Evolutionary conservation across 2,113 vertebrate genomes (phyloP).

Genomic region (Dromaius novaehollandiae): DNA sequence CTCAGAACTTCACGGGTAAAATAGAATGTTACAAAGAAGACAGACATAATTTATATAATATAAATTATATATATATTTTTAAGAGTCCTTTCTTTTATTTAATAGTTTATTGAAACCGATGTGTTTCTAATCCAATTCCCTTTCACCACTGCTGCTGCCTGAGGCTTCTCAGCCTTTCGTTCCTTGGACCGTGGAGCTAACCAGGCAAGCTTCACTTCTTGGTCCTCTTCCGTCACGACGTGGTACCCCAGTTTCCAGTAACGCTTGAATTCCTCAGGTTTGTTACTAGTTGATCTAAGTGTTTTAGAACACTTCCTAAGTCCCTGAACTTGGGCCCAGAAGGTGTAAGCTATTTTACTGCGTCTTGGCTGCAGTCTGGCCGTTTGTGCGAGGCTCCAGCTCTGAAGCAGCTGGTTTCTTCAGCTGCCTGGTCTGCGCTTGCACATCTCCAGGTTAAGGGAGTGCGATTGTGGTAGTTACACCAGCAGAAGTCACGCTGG

Average conservation of each 20-base stretch:
- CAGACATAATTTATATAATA: slow-evolving; percentile 14
- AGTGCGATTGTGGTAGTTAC: neutral
- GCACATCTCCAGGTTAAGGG: too few relatives aligned
- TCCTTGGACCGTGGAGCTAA: neutral
- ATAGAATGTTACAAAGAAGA: neutral
- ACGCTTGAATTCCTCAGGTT: neutral
- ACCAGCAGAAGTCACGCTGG: too few relatives aligned
- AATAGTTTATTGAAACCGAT: neutral
- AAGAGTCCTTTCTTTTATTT: slow-evolving; percentile 16
- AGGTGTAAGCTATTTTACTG: rapidly evolving
- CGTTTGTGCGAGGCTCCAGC: neutral
- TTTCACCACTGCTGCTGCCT: neutral
- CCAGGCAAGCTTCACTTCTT: rapidly evolving
- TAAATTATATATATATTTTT: slow-evolving; percentile 66
- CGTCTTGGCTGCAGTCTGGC: neutral
- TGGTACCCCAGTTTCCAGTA: neutral
- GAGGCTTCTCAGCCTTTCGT: neutral
- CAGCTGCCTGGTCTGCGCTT: neutral
- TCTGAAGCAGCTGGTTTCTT: neutral
- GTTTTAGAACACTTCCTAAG: neutral
- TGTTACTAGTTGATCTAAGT: rapidly evolving
- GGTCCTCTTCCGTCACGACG: rapidly evolving
- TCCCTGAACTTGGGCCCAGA: neutral
- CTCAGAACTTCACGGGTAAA: slow-evolving; percentile 3
- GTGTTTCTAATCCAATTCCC: neutral